Percentiles rank a stretch among this genome's conserved stretches.
Conservation (phyloP, 2,888 invertebrate species). For the Elegia similella region DNA sequence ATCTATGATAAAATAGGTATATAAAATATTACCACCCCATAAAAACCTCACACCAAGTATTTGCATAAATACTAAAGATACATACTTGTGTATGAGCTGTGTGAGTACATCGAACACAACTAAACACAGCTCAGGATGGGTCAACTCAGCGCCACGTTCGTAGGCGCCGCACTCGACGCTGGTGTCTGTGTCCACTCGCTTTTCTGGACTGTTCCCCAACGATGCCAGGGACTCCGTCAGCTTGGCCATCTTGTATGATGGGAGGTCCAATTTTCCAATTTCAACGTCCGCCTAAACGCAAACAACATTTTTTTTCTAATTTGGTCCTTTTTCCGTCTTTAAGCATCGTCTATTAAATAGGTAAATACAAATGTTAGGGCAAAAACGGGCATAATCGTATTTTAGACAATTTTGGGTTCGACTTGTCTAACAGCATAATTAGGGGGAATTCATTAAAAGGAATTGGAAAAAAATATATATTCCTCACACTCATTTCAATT, state of each 20-base stretch:
- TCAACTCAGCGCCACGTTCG: conserved; percentile 61
- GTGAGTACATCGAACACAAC: conserved; percentile 82
- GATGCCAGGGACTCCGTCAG: conserved; percentile 45
- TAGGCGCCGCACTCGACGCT: conserved; percentile 47
- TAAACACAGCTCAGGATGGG: conserved; percentile 82
- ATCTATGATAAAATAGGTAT: too few relatives aligned
- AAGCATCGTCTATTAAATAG: too few relatives aligned
- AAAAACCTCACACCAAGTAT: too few relatives aligned
- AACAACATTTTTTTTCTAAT: not conserved
- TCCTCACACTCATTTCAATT: too few relatives aligned
- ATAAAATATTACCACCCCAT: too few relatives aligned
- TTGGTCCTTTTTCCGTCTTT: too few relatives aligned
- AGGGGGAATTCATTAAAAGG: too few relatives aligned
- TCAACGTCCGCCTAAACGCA: conserved; percentile 82
- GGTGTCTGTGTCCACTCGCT: not conserved
- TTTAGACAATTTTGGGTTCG: too few relatives aligned
- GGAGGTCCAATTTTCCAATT: conserved; percentile 58
- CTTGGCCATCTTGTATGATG: conserved; percentile 44
- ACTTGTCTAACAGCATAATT: too few relatives aligned
- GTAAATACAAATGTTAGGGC: too few relatives aligned
- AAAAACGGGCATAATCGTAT: too few relatives aligned
- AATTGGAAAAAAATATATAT: too few relatives aligned
- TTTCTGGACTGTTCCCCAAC: conserved; percentile 37
- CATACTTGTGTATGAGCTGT: conserved; percentile 80
- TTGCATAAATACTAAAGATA: not conserved